phyloP scores from a whole-genome alignment of 2,888 invertebrate species.

The Eulithis prunata region DNA sequence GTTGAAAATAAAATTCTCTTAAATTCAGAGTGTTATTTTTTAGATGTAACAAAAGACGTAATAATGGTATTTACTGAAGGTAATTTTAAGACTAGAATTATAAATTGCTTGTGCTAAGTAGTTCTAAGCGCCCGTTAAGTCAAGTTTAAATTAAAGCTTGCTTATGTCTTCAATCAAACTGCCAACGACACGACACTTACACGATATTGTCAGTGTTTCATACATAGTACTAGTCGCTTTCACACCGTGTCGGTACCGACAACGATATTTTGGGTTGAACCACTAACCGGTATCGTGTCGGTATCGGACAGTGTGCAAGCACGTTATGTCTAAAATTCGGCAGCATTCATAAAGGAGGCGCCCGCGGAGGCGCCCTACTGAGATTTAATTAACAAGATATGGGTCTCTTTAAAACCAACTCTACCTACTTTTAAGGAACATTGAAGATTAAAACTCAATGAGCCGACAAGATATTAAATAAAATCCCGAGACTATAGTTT shows the following conservation, averaged over 20 bases:
- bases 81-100: slow-evolving; percentile 45
- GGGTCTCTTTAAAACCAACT: slow-evolving; percentile 80
- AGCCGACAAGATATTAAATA: slow-evolving; percentile 70
- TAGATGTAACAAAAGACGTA: neutral
- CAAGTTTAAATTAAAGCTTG: slow-evolving; percentile 78
- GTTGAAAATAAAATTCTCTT: too few species aligned
- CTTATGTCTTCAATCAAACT: slow-evolving; percentile 56
- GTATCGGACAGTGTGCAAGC: too few species aligned
- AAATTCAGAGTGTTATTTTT: neutral
- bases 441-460: slow-evolving; percentile 79
- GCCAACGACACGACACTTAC: neutral
- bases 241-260: too few species aligned
- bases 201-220: too few species aligned
- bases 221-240: too few species aligned
- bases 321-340: slow-evolving; percentile 70
- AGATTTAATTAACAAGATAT: slow-evolving; percentile 84
- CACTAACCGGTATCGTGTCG: too few species aligned
- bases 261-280: too few species aligned
- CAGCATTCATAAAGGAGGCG: slow-evolving; percentile 65
- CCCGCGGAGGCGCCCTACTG: slow-evolving; percentile 73
- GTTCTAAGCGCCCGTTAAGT: slow-evolving; percentile 66
- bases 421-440: slow-evolving; percentile 77
- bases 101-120: slow-evolving; percentile 53
- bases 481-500: slow-evolving; percentile 60
- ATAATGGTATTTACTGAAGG: slow-evolving; percentile 1